Percentiles rank a stretch among this genome's conserved stretches.
Evolutionary conservation across 2,113 vertebrate species (phyloP).

Genomic region (Mohoua ochrocephala): DNA sequence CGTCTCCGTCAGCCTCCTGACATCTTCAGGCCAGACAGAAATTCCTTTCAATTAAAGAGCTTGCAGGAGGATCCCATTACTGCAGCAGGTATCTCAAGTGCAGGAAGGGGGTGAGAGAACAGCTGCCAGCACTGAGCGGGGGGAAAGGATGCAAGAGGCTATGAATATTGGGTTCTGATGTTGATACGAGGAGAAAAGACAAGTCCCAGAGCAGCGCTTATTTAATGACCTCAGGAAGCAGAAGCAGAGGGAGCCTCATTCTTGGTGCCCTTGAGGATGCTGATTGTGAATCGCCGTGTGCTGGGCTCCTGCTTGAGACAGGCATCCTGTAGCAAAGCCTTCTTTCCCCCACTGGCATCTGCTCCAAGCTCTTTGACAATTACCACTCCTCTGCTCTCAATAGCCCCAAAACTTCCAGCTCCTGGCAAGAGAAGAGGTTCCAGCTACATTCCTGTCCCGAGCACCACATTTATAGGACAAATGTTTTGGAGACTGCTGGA

Average conservation of each 20-base stretch:
- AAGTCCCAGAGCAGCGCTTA: background rate
- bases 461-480: background rate
- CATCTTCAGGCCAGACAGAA: slow-evolving; percentile 46
- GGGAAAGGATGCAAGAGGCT: background rate
- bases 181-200: background rate
- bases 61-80: slow-evolving; percentile 23
- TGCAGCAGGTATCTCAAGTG: background rate
- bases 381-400: background rate
- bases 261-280: background rate
- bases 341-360: rapidly evolving
- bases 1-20: slow-evolving; percentile 28
- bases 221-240: background rate
- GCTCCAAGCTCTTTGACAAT: background rate
- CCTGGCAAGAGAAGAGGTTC: background rate
- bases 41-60: slow-evolving; percentile 59
- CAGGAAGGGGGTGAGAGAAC: background rate
- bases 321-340: background rate
- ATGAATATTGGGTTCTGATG: background rate
- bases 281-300: background rate
- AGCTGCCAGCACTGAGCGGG: background rate
- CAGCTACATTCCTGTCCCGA: background rate
- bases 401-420: background rate
- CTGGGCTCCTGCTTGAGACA: background rate
- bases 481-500: background rate
- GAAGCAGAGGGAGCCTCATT: background rate